A percentile compares a stretch with the other conserved stretches of the same genome.
Conservation (phyloP, 2,888 invertebrate genomes). For the Acrobasis consociella region DNA sequence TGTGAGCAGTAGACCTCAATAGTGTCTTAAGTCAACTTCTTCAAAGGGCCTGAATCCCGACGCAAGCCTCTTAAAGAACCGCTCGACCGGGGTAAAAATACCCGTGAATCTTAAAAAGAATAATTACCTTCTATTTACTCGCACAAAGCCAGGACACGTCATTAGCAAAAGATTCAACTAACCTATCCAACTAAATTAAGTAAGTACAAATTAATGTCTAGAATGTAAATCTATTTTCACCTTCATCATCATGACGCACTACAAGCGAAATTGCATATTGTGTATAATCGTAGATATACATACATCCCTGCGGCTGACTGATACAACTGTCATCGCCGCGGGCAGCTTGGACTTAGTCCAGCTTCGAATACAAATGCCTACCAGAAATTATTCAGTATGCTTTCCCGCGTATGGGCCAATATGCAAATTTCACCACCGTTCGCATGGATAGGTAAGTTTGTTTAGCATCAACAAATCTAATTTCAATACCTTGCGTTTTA, state of each 20-base stretch:
- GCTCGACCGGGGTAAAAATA: too few species aligned
- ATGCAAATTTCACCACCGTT: conserved; percentile 45
- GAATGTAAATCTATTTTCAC: not conserved
- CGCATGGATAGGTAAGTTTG: not conserved
- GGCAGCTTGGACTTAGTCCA: conserved; percentile 61
- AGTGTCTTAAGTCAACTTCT: too few species aligned
- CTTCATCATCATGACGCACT: not conserved
- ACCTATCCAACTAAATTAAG: not conserved
- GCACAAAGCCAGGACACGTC: too few species aligned
- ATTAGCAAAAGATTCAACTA: too few species aligned
- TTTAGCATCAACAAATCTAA: not conserved
- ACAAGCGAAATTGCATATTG: not conserved
- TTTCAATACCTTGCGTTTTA: not conserved
- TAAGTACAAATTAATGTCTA: not conserved
- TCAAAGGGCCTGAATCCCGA: too few species aligned
- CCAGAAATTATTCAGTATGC: conserved; percentile 55
- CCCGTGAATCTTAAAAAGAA: too few species aligned
- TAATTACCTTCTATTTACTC: too few species aligned
- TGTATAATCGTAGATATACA: not conserved
- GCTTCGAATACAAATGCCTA: conserved; percentile 69
- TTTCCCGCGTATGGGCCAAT: conserved; percentile 53
- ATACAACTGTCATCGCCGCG: conserved; percentile 62
- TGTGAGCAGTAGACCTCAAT: too few species aligned
- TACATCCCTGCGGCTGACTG: conserved; percentile 41
- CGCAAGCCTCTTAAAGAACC: too few species aligned